Evolutionary conservation across 2,888 invertebrate species (phyloP), one percentile per base, ranked within the genome.

Genomic region (Copidosoma aretas): DNA sequence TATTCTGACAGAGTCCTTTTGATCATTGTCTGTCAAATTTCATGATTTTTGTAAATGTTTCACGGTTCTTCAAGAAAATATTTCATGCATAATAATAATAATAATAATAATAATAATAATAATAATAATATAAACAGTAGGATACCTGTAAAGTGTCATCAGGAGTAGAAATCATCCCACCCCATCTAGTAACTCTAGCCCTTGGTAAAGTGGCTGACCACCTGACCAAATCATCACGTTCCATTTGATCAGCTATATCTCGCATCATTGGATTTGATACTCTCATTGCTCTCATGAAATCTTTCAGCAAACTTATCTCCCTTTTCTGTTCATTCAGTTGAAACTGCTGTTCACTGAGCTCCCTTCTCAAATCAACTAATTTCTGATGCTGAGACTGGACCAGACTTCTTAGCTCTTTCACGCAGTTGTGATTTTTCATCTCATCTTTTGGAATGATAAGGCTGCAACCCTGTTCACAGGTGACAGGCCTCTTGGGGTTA

Each of bases 121-220:
- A 10, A 12, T 52, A 24, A 54, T 56, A 41, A 5, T 49, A 25
- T 82, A 94, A 14, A 17, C n/a, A 32, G 25, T 56, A 24, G 1
- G 49, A 21, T 82, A 94, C 94, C 90, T 94, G 94, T 75, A 97
- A 86, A 63, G 94, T 92, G 84, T 95, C 94, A 82, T 98, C 97
- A 0, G 98, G 98, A 15, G 98, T 98, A 39, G 97, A 97, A 79
- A 98, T 98, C 96, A 98, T 97, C 66, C 97, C 97, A 64, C 97
- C 98, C 98, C 97, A 98, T 68, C 97, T 89, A 1, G 96, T 96
- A 56, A 98, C 97, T 70, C 96, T 86, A 21, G 95, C 95, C 57
- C 94, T 86, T 0, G 93, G 87, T 58, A 96, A 85, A 0, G 93
- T 91, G 76, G 89, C 90, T 57, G 94, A 93, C 96, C 96, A 96